Evolutionary conservation across 2,113 vertebrate species (phyloP), one percentile per base, ranked within the genome.

Genomic region (Gymnarchus niloticus): DNA sequence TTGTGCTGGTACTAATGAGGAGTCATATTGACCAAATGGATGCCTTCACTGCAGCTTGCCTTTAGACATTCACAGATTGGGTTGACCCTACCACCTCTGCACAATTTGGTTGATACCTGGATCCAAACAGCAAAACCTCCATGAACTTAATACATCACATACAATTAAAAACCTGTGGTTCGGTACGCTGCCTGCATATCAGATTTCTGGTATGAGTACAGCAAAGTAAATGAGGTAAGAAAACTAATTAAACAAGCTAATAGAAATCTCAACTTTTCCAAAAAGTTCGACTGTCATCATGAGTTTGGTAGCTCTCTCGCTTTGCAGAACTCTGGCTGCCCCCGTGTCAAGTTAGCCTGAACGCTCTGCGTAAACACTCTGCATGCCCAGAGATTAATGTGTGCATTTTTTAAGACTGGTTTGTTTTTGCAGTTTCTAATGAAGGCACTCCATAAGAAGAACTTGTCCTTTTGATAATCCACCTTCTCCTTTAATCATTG

Each of bases 201-300:
- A 73, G 37, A 69, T 69, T 10, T 12, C 37, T 33, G 12, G 28
- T 69, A 65, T 10, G n/a, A 65, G 61, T 65, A 37, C 61, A 21
- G 65, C 33, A 73, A 73, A 41, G 61, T 14, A 41, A 69, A 19
- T 14, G 41, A 73, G n/a, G 28, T 33, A 69, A 41, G 65, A 37
- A 73, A 73, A 73, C 33, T 37, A 73, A 73, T 69, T 69, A 69
- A 65, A 65, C 59, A 28, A 69, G 28, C 28, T 69, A 69, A 69
- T 69, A 33, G 12, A 37, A 33, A 17, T 69, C 28, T 69, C 28
- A 17, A n/a, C n/a, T n/a, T n/a, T n/a, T n/a, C n/a, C n/a, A n/a
- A n/a, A n/a, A 19, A 69, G 61, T 37, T 69, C 37, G 28, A 5
- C 28, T 69, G 28, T 69, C 61, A 69, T 69, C 61, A 37, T 69